Base-by-base conservation (phyloP, 2,113 vertebrate species). In the Limnothrissa miodon region DNA sequence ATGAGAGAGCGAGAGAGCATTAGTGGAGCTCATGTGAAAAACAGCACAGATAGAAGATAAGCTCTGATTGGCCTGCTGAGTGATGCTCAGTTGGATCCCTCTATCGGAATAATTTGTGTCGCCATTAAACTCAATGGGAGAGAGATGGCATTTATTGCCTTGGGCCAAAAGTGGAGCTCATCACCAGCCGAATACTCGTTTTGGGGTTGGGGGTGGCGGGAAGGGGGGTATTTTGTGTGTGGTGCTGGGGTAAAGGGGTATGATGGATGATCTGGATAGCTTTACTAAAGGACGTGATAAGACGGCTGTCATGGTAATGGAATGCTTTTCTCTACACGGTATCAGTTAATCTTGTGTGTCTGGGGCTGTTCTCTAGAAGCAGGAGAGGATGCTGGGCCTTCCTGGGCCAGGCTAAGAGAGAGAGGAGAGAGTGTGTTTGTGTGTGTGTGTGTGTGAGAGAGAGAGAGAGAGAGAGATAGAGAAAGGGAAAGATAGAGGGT, bases 271-370 rank as follows among this genome's bases (percentile, higher is more conserved):
- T 74, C 29, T 74, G 66, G 66, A 33, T 74, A 74, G 66, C 66
- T 74, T 74, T 74, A 74, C 66, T 74, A 74, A 74, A 36, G 66
- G 66, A 36, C 10, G 66, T 74, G 66, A 74, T 74, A 74, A 74
- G 66, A 36, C 66, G 7, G 29, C 66, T 74, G 66, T 74, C 66
- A 74, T 33, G 66, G 66, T 74, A 36, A 74, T 74, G 66, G 66
- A 74, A 74, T 74, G 66, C 66, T 11, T 74, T 33, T 39, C 66
- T 74, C 66, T 13, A 11, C 33, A 2, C 15, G 10, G 29, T 74
- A 74, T 74, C 66, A 74, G 66, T 74, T 74, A 1, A 74, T 74
- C 66, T 36, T 11, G n/a, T 33, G 33, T 0, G 66, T 74, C 66
- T 74, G 66, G 66, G 13, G 29, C 66, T 36, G 51, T 19, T 56